Evolutionary conservation across 2,797 vertebrate genomes (phyloP).

Genomic region (Lerista edwardsae): DNA sequence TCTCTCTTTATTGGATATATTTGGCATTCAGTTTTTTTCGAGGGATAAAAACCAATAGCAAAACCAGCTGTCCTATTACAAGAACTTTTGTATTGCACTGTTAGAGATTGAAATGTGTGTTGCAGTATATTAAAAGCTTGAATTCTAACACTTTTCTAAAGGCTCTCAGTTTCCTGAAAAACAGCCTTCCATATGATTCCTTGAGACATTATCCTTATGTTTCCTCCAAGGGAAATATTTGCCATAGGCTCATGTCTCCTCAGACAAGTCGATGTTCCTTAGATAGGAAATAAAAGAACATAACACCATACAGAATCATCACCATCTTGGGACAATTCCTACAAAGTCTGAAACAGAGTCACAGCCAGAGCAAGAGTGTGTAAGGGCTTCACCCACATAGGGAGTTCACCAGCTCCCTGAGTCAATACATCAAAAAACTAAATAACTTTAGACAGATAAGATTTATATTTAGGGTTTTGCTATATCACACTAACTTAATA

Average conservation of each 20-base stretch:
- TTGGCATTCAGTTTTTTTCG: constrained; percentile 61
- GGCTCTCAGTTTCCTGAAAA: constrained; percentile 56
- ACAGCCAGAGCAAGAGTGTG: background rate
- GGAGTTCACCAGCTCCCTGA: too few relatives aligned
- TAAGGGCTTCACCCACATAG: too few relatives aligned
- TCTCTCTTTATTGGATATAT: constrained; percentile 59
- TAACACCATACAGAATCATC: background rate
- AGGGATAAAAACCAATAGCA: constrained; percentile 59
- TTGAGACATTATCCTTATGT: constrained; percentile 55
- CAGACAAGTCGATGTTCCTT: constrained; percentile 16
- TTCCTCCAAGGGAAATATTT: constrained; percentile 13
- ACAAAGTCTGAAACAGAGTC: background rate
- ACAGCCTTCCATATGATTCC: constrained; percentile 32
- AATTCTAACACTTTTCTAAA: constrained; percentile 54
- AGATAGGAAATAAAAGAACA: constrained; percentile 22
- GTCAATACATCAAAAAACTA: too few relatives aligned
- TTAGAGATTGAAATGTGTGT: constrained; percentile 63
- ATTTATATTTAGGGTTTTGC: too few relatives aligned
- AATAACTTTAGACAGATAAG: too few relatives aligned
- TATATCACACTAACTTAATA: too few relatives aligned
- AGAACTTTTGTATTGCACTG: constrained; percentile 65
- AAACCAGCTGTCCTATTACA: constrained; percentile 64
- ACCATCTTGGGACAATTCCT: background rate
- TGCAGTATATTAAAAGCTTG: constrained; percentile 60
- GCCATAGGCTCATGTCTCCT: background rate